Conservation (phyloP, 2,113 vertebrate genomes). For the Cynoglossus semilaevis region DNA sequence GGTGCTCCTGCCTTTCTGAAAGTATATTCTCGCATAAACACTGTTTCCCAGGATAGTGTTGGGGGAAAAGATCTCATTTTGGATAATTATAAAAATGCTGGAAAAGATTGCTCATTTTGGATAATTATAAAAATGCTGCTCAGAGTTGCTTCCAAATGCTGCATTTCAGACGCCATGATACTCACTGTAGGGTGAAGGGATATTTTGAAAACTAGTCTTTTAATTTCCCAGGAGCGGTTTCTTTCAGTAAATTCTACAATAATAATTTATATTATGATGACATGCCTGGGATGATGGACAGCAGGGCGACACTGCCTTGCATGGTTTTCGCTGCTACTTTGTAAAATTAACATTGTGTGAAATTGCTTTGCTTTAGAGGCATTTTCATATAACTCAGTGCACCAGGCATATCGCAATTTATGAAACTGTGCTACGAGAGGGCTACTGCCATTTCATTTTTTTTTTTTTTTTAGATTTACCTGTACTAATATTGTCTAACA, state of each 20-base stretch:
- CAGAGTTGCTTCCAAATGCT: neutral
- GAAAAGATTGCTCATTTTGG: neutral
- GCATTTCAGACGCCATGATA: slow-evolving; percentile 15
- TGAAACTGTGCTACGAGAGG: too few relatives aligned
- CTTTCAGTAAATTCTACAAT: slow-evolving; percentile 18
- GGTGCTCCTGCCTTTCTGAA: neutral
- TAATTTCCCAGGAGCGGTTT: slow-evolving; percentile 34
- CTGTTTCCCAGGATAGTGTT: neutral
- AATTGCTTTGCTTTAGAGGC: slow-evolving; percentile 5
- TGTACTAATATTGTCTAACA: too few relatives aligned
- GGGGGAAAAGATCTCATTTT: slow-evolving; percentile 2
- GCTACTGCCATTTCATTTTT: too few relatives aligned
- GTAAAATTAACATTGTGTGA: slow-evolving; percentile 20
- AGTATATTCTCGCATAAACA: slow-evolving; percentile 11
- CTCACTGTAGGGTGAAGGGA: slow-evolving; percentile 16
- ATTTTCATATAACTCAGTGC: neutral
- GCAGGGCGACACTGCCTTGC: neutral
- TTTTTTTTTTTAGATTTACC: too few relatives aligned
- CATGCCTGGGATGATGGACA: neutral
- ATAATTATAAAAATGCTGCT: slow-evolving; percentile 19
- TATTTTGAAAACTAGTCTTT: slow-evolving; percentile 20
- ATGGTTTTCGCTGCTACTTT: slow-evolving; percentile 8
- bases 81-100: too few relatives aligned
- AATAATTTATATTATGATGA: slow-evolving; percentile 8
- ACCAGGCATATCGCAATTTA: too few relatives aligned